Conservation (phyloP, 2,888 invertebrate genomes). For the Pycnomerus fuliginosus region DNA sequence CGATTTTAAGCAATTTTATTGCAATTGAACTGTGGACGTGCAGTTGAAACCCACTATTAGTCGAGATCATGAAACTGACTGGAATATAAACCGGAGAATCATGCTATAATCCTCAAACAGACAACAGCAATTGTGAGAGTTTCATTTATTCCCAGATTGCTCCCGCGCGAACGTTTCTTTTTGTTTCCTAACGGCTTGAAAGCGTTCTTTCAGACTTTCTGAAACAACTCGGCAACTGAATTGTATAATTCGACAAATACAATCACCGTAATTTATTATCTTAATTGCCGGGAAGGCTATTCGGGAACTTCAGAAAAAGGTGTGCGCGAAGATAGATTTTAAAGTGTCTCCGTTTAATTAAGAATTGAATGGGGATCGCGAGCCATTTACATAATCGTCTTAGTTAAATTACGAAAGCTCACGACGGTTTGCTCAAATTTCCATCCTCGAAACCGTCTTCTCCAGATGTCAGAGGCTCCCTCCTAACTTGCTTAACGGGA, state of each 20-base stretch:
- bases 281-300: no score
- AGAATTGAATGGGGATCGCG: conserved; percentile 18
- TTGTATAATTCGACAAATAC: background rate
- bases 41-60: conserved; percentile 14
- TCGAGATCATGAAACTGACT: conserved; percentile 18
- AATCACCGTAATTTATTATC: conserved; percentile 2
- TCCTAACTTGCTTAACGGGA: conserved; percentile 8
- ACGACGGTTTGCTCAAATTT: conserved; percentile 18
- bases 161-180: conserved; percentile 10
- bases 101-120: conserved; percentile 11
- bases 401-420: conserved; percentile 23
- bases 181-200: conserved; percentile 3
- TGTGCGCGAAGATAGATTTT: conserved; percentile 21
- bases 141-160: conserved; percentile 15
- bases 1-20: conserved; percentile 9
- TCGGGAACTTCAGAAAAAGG: no score
- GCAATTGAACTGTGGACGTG: conserved; percentile 12
- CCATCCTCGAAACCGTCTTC: conserved; percentile 6
- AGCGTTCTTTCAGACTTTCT: background rate
- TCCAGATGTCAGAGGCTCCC: conserved; percentile 7
- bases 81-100: conserved; percentile 16
- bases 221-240: conserved; percentile 1
- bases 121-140: conserved; percentile 14
- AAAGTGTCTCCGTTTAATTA: conserved; percentile 27
- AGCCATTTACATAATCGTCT: conserved; percentile 27